Evolutionary conservation across 2,888 invertebrate genomes (phyloP).

Genomic region (Sinelater perroti): DNA sequence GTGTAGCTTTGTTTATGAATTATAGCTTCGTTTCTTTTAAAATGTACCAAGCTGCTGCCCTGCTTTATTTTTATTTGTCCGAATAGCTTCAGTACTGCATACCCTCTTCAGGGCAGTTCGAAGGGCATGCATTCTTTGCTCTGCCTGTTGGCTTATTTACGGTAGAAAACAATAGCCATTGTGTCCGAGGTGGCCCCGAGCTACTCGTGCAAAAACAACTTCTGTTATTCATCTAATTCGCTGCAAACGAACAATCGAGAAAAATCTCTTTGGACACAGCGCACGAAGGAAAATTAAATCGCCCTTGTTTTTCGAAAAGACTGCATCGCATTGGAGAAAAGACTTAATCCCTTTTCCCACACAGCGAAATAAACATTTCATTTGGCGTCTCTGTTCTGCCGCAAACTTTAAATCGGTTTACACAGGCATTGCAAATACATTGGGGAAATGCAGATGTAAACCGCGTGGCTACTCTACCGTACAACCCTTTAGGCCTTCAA

Average conservation of each 20-base stretch:
- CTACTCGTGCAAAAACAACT: not conserved
- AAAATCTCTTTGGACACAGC: conserved; percentile 4
- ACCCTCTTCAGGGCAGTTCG: too few relatives aligned
- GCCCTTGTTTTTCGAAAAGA: conserved; percentile 10
- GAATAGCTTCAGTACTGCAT: too few relatives aligned
- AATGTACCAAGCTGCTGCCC: too few relatives aligned
- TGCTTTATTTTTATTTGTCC: too few relatives aligned
- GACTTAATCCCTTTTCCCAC: conserved; percentile 32
- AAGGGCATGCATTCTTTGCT: too few relatives aligned
- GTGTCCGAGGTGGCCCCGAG: conserved; percentile 2
- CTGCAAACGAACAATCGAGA: not conserved
- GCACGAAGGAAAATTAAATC: conserved; percentile 2
- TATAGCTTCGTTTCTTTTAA: too few relatives aligned
- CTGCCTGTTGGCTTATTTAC: conserved; percentile 4
- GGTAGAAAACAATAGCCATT: conserved; percentile 6
- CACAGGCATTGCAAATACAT: conserved; percentile 40
- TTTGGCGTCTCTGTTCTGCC: conserved; percentile 34
- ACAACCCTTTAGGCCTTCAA: conserved; percentile 39
- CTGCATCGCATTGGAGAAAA: conserved; percentile 16
- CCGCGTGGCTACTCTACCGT: conserved; percentile 37
- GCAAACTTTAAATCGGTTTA: conserved; percentile 38
- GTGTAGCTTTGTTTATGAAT: too few relatives aligned
- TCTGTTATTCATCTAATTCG: conserved; percentile 10
- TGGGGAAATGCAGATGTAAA: conserved; percentile 41
- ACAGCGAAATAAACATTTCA: conserved; percentile 33